Conservation (phyloP, 2,797 vertebrate genomes). For the Tapera naevia region DNA sequence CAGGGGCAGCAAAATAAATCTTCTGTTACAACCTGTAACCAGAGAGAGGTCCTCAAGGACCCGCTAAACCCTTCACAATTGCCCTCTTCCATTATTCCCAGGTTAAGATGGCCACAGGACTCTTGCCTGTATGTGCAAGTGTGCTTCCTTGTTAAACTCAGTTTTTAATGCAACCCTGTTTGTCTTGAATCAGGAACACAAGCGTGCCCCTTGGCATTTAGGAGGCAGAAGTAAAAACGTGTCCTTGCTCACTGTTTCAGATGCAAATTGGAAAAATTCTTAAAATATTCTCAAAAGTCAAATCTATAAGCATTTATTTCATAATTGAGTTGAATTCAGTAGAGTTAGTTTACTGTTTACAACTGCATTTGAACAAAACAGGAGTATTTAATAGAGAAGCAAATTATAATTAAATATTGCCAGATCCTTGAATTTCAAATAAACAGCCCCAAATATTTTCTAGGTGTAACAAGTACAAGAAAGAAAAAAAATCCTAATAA, state of each 20-base stretch:
- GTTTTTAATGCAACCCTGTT: background rate
- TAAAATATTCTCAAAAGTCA: background rate
- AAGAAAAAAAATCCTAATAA: background rate
- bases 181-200: background rate
- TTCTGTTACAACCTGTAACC: background rate
- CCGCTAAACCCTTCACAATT: background rate
- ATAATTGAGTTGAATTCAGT: background rate
- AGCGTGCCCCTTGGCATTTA: background rate
- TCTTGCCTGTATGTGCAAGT: background rate
- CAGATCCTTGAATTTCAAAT: background rate
- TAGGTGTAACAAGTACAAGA: background rate
- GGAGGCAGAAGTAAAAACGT: background rate
- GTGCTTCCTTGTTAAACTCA: background rate
- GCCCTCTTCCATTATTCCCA: background rate
- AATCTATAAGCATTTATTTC: background rate
- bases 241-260: rapidly evolving
- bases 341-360: background rate
- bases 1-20: background rate
- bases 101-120: background rate
- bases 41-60: constrained; percentile 17
- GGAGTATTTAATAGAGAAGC: background rate
- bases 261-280: background rate
- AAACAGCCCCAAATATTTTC: background rate
- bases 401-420: background rate
- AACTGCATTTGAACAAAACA: background rate